These are phyloP conservation scores for Larimichthys polyactis DNA, from an alignment of 2,113 vertebrate genomes.

Conservation along the genomic window DNA sequence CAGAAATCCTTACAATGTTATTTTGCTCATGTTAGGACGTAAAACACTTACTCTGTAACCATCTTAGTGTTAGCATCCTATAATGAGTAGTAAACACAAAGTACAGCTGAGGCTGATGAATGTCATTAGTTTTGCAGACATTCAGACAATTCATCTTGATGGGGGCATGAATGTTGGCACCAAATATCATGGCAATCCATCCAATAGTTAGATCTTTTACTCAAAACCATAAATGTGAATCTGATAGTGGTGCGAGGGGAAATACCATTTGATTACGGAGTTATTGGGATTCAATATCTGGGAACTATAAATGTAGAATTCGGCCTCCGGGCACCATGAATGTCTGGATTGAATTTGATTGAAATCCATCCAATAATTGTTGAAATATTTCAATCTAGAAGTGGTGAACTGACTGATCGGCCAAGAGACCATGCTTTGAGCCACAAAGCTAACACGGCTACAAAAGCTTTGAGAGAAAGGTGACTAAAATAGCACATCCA, in stretches of 20 bases:
- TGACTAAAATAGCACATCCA: no score
- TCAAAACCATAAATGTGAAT: not conserved
- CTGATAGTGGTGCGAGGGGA: not conserved
- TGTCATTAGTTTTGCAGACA: not conserved
- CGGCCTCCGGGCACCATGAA: not conserved
- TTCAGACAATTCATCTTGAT: not conserved
- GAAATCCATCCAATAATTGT: not conserved
- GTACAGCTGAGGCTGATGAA: not conserved
- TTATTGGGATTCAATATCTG: not conserved
- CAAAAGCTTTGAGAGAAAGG: not conserved
- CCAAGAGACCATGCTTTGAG: not conserved
- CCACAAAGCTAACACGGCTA: not conserved
- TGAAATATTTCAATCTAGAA: not conserved
- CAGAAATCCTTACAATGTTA: not conserved
- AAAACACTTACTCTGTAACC: not conserved
- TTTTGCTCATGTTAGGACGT: not conserved
- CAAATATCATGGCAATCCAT: not conserved
- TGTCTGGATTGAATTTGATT: not conserved
- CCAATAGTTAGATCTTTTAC: not conserved
- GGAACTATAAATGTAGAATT: not conserved
- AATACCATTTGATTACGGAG: not conserved
- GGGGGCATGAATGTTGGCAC: not conserved
- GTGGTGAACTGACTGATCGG: not conserved
- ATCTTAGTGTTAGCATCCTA: not conserved
- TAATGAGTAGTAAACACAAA: not conserved